phyloP scores from a whole-genome alignment of 2,797 vertebrate species.

The Emys orbicularis region DNA sequence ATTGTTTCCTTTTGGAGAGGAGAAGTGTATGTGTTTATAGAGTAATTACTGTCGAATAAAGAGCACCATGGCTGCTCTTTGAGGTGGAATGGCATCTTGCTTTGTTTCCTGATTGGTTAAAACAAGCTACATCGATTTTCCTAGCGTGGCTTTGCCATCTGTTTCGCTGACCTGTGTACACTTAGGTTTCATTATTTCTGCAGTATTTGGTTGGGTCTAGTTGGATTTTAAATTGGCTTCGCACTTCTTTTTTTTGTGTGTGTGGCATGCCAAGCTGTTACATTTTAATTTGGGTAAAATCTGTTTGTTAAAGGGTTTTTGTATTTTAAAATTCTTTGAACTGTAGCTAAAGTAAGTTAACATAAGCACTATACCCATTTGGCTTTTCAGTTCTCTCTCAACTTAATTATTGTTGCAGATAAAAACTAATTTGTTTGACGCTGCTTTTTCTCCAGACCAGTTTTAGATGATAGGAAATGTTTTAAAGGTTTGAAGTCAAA shows the following conservation, averaged over 20 bases:
- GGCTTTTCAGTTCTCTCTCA: neutral
- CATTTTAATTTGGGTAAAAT: neutral
- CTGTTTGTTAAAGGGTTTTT: neutral
- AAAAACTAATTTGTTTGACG: neutral
- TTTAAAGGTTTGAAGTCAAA: neutral
- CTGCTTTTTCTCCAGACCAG: neutral
- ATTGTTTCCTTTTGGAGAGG: neutral
- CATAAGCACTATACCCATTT: neutral
- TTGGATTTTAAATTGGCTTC: neutral
- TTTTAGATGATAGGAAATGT: neutral
- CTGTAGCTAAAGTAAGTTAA: neutral
- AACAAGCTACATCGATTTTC: fast-evolving
- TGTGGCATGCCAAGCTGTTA: neutral
- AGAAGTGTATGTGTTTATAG: constrained; percentile 30
- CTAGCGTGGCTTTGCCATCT: neutral
- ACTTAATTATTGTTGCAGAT: neutral
- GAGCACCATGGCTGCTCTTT: constrained; percentile 24
- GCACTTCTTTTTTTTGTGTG: neutral
- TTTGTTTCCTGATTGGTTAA: neutral
- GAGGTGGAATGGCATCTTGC: neutral
- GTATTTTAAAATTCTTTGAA: neutral
- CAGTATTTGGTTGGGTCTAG: neutral
- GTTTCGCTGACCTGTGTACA: neutral
- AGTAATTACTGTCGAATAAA: neutral
- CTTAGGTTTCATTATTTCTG: neutral